A percentile compares a stretch with the other conserved stretches of the same genome.
phyloP scores from a whole-genome alignment of 2,797 vertebrate genomes.

The Siniperca scherzeri region DNA sequence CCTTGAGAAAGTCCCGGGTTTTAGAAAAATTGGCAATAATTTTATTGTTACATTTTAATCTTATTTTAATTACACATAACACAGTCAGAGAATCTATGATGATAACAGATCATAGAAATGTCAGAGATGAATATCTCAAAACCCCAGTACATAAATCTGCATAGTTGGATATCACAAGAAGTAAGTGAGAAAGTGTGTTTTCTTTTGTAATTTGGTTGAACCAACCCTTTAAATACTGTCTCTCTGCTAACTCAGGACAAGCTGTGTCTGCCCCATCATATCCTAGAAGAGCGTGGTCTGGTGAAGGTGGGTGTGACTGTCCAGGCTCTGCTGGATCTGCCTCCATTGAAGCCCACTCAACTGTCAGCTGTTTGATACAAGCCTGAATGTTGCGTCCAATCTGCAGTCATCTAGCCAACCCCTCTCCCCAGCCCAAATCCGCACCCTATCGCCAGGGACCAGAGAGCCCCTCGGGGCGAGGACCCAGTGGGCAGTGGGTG shows the following conservation, averaged over 20 bases:
- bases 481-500: slow-evolving; percentile 45
- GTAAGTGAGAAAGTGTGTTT: no score
- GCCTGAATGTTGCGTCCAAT: slow-evolving; percentile 39
- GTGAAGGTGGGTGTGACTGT: slow-evolving; percentile 96
- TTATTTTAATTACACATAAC: not conserved
- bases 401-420: slow-evolving; percentile 30
- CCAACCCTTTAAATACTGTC: not conserved
- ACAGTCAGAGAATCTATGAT: not conserved
- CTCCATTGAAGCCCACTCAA: slow-evolving; percentile 88
- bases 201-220: not conserved
- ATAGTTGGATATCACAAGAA: not conserved
- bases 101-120: not conserved
- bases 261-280: slow-evolving; percentile 98
- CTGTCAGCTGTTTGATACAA: slow-evolving; percentile 90
- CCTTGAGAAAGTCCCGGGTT: not conserved
- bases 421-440: slow-evolving; percentile 30
- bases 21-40: not conserved
- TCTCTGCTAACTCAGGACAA: slow-evolving; percentile 88
- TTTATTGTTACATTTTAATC: not conserved
- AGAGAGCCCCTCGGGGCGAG: slow-evolving; percentile 67
- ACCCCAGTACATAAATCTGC: not conserved
- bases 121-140: not conserved
- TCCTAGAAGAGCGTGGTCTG: slow-evolving; percentile 96
- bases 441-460: slow-evolving; percentile 56
- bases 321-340: slow-evolving; percentile 95